Percentiles rank a stretch among this genome's conserved stretches.
Evolutionary conservation across 2,113 vertebrate genomes (phyloP).

Genomic region (Colaptes auratus): DNA sequence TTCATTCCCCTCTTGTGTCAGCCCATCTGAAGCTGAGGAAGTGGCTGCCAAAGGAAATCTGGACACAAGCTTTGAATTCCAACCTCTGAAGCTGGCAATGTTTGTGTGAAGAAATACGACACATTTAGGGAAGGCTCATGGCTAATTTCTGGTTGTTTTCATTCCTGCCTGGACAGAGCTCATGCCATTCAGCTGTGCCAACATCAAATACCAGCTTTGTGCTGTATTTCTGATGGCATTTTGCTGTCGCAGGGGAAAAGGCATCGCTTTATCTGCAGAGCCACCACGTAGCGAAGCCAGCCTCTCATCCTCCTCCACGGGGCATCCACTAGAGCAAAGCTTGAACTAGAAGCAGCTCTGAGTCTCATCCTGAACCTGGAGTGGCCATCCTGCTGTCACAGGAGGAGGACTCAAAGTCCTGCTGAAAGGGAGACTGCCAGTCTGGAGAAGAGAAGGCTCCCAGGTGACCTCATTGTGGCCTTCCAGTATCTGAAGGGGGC

Average conservation of each 20-base stretch:
- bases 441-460: no score
- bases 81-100: neutral
- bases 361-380: neutral
- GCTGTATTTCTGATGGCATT: neutral
- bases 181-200: neutral
- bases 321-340: neutral
- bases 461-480: no score
- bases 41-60: conserved; percentile 32
- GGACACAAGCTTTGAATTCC: neutral
- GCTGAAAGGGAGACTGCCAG: neutral
- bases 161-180: neutral
- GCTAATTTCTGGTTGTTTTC: neutral
- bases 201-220: neutral
- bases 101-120: neutral
- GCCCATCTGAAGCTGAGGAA: neutral
- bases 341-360: neutral
- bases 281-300: neutral
- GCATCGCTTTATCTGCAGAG: neutral
- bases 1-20: conserved; percentile 5
- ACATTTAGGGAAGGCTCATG: neutral
- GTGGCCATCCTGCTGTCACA: neutral
- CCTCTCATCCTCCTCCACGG: neutral
- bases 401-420: neutral
- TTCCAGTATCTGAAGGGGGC: no score
- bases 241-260: neutral